phyloP scores from a whole-genome alignment of 2,113 vertebrate species.

The Corynorhinus townsendii region DNA sequence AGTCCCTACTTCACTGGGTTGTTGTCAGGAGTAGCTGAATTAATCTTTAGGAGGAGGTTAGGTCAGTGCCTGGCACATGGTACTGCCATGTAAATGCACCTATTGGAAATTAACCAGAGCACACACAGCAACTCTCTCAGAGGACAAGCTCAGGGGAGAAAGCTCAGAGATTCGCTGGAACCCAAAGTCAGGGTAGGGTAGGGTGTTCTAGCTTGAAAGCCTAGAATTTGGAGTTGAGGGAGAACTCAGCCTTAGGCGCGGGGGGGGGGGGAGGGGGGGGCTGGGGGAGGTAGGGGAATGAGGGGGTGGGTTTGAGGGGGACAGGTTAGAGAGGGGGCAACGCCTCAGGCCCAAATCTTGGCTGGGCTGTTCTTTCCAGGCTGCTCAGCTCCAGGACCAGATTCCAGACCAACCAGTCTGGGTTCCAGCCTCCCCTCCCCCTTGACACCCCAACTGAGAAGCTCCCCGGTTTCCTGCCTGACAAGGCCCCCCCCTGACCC shows the following conservation, averaged over 20 bases:
- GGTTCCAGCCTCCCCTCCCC: not conserved
- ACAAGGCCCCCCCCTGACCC: not conserved
- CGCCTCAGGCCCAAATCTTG: not conserved
- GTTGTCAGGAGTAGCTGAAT: not conserved
- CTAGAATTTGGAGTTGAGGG: not conserved
- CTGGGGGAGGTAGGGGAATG: too few relatives aligned
- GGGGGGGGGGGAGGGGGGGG: too few relatives aligned
- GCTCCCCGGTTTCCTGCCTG: constrained; percentile 59
- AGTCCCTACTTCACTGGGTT: not conserved
- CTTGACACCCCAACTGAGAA: not conserved
- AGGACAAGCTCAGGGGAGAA: not conserved
- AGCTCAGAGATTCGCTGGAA: not conserved
- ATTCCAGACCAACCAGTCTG: not conserved
- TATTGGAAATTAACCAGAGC: not conserved
- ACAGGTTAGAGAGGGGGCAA: not conserved
- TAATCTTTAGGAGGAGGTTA: not conserved
- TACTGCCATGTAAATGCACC: not conserved
- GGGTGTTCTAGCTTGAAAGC: not conserved
- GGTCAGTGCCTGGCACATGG: not conserved
- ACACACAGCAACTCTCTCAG: not conserved
- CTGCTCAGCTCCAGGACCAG: not conserved
- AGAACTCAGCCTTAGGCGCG: not conserved
- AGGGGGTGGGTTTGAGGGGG: too few relatives aligned
- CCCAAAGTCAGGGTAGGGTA: not conserved
- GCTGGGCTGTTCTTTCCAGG: fast-evolving